A percentile compares a stretch with the other conserved stretches of the same genome.
Evolutionary conservation across 1,140 invertebrate genomes (phyloP).

Genomic region (Holcopasites calliopsidis): DNA sequence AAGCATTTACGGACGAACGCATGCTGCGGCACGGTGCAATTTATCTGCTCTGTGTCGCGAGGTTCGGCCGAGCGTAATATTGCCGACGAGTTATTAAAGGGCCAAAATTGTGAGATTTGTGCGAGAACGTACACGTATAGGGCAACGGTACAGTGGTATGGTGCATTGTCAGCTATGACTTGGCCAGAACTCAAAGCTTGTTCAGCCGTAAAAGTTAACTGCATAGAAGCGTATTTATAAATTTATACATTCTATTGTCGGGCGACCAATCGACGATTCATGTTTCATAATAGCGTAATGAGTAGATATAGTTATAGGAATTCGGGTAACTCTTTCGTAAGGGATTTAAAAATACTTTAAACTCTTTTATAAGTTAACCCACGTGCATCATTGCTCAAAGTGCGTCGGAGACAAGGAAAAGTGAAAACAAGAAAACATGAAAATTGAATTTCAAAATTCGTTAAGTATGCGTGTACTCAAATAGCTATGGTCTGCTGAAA

Average conservation of each 20-base stretch:
- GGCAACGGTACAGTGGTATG: constrained; percentile 1
- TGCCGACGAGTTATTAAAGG: constrained; percentile 57
- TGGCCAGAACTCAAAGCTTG: constrained; percentile 45
- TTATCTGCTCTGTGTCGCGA: constrained; percentile 54
- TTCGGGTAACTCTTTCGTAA: too few species aligned
- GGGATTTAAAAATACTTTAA: too few species aligned
- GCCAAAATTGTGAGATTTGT: constrained; percentile 42
- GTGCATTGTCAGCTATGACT: constrained; percentile 31
- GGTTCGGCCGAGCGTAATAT: constrained; percentile 53
- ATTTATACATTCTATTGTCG: neutral
- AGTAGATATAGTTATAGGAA: too few species aligned
- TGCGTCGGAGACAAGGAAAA: too few species aligned
- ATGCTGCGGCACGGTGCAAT: constrained; percentile 48
- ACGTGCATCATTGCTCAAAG: too few species aligned
- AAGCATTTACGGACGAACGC: constrained; percentile 47
- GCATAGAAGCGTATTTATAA: neutral
- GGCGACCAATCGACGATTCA: neutral
- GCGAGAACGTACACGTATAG: too few species aligned
- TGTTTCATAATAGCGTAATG: neutral
- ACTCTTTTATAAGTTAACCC: too few species aligned
- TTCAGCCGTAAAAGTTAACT: constrained; percentile 44
- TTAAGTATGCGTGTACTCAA: too few species aligned
- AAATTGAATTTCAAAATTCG: too few species aligned
- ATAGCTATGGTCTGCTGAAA: too few species aligned
- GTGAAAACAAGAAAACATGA: too few species aligned